Percentiles rank a stretch among this genome's conserved stretches.
These are phyloP conservation scores for Podabrus alpinus DNA, from an alignment of 2,888 invertebrate genomes.

Conservation along the genomic window DNA sequence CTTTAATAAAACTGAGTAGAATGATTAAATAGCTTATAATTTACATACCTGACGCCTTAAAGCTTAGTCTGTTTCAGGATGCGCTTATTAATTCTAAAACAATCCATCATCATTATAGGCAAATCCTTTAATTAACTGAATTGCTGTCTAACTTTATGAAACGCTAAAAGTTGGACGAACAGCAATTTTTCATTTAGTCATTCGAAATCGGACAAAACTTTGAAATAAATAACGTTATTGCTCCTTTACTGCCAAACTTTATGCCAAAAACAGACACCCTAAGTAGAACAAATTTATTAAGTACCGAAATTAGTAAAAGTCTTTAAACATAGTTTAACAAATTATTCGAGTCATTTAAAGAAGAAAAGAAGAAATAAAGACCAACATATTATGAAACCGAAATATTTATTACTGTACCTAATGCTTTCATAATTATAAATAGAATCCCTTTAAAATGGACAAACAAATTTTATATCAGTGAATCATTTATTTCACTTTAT, in stretches of 20 bases:
- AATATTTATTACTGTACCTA: background rate
- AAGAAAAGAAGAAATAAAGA: background rate
- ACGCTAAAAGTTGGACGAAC: conserved; percentile 42
- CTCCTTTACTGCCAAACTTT: background rate
- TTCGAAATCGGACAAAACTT: conserved; percentile 19
- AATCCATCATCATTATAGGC: conserved; percentile 49
- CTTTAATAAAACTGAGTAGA: conserved; percentile 18
- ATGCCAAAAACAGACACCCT: background rate
- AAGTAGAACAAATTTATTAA: background rate
- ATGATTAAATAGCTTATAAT: conserved; percentile 19
- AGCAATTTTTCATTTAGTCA: conserved; percentile 39
- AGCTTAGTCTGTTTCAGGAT: conserved; percentile 30
- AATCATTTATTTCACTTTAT: background rate
- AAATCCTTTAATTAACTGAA: conserved; percentile 49
- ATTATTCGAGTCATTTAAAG: background rate
- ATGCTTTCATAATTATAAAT: background rate
- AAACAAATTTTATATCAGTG: background rate
- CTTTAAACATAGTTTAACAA: background rate
- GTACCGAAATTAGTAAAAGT: background rate
- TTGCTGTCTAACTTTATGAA: conserved; percentile 46
- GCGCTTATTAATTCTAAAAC: conserved; percentile 46
- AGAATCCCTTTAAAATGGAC: background rate
- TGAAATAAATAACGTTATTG: conserved; percentile 8
- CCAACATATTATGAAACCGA: background rate
- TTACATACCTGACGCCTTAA: conserved; percentile 17